Percentiles rank a stretch among this genome's conserved stretches.
These are phyloP conservation scores for Drymonia ruficornis DNA, from an alignment of 2,888 invertebrate genomes.

Conservation along the genomic window DNA sequence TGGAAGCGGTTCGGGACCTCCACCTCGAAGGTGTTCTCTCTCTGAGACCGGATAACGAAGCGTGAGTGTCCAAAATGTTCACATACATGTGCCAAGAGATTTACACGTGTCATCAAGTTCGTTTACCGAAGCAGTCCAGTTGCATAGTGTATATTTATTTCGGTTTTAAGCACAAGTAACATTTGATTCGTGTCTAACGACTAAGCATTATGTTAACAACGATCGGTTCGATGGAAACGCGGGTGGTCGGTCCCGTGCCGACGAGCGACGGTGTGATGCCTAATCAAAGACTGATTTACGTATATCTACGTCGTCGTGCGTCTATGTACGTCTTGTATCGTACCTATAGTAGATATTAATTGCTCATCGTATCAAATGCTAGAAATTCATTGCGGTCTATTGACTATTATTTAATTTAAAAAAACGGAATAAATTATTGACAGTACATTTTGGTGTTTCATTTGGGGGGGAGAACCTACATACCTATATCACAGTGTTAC, in stretches of 20 bases:
- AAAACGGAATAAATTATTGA: conserved; percentile 51
- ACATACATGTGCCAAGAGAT: conserved; percentile 58
- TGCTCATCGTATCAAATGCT: conserved; percentile 76
- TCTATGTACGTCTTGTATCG: conserved; percentile 49
- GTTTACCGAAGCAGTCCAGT: conserved; percentile 49
- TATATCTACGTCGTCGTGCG: conserved; percentile 64
- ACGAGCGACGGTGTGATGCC: conserved; percentile 63
- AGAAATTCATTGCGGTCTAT: conserved; percentile 76
- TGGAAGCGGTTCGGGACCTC: conserved; percentile 90
- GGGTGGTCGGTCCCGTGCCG: conserved; percentile 30
- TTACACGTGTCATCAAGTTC: conserved; percentile 27
- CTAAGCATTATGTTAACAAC: conserved; percentile 17
- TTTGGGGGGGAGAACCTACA: no score
- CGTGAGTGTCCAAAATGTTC: conserved; percentile 46
- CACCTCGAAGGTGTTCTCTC: conserved; percentile 88
- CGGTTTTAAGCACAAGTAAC: conserved; percentile 59
- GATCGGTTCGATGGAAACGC: conserved; percentile 42
- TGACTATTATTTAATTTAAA: conserved; percentile 73
- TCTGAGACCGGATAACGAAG: conserved; percentile 73
- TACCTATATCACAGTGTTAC: no score
- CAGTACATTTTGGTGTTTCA: conserved; percentile 17
- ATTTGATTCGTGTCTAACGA: conserved; percentile 47
- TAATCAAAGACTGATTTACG: conserved; percentile 81
- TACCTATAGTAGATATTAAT: conserved; percentile 57
- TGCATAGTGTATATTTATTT: conserved; percentile 47